Evolutionary conservation across 2,888 invertebrate genomes (phyloP), one percentile per base, ranked within the genome.

Genomic region (Ormyrus pomaceus): DNA sequence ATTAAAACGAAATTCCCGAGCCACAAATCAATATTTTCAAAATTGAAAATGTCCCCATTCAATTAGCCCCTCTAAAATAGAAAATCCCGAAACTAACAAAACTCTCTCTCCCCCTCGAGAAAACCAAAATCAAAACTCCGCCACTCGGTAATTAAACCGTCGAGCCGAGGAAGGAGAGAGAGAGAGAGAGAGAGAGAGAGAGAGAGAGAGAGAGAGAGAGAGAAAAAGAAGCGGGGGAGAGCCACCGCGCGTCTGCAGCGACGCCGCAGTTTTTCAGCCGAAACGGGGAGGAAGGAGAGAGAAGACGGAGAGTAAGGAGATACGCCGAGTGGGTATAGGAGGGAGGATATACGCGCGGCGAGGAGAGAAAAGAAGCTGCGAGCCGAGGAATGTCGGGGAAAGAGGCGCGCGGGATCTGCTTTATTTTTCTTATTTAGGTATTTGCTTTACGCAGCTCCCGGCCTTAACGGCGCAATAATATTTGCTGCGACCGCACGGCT

Each of bases 401-500:
- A 73, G n/a, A 13, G 5, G 50, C n/a, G 64, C 58, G 58, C 48
- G 7, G 59, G 8, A 34, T 3, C 0, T 56, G 46, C 51, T 50
- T 55, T 72, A 53, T 55, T 71, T 65, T 58, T 9, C 61, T 66
- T 50, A 13, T 62, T 68, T 62, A 34, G 34, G 34, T 34, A 50
- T 72, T 78, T 78, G 78, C n/a, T 68, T 72, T 72, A 68, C 34
- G 58, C 55, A 55, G 48, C 62, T 77, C 48, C 65, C 58, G n/a
- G 55, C 11, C 11, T 4, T 11, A 11, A 59, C 50, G n/a, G 2
- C 65, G 13, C 48, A 64, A 73, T 73, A 73, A 73, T 64, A 46
- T 64, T 64, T 66, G 58, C 65, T 2, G 34, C 34, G 34, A 34
- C 34, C 34, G 34, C 34, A 3, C 34, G 34, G 34, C 34, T 34